Evolutionary conservation across 2,888 invertebrate genomes (phyloP), one percentile per base, ranked within the genome.

Genomic region (Pterobdella sp.): DNA sequence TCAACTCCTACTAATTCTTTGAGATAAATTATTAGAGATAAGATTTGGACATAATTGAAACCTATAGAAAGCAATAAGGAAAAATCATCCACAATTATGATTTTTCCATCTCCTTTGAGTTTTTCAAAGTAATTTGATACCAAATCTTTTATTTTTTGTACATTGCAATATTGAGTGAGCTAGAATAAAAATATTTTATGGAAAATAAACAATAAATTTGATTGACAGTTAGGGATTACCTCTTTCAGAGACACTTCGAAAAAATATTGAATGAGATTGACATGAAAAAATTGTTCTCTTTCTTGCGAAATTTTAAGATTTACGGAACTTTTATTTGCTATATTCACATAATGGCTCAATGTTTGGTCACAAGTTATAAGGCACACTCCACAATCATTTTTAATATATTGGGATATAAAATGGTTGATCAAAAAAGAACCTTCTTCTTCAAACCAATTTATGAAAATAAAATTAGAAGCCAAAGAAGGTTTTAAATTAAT

Each of bases 61-160:
- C 81, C 81, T 64, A 80, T 70, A 72, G 76, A 76, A 7, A 78
- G 34, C 10, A 80, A 72, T 10, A 79, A 35, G 32, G 78, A 77
- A n/a, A 80, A 29, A 75, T 79, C 78, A 71, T 81, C 81, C 32
- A 81, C 75, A 1, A 81, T 76, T 0, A 81, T 68, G n/a, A 52
- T 69, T 22, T 52, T 42, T 69, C 26, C 34, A 14, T 42, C 34
- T 29, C 31, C 37, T 26, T 52, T n/a, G 7, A 69, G 69, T 31
- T 69, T 26, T 2, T 1, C 1, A 3, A 42, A 32, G 3, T 26
- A 7, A 22, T 69, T n/a, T n/a, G 42, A 31, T 29, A 69, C 52
- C 0, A 56, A 26, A 4, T n/a, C n/a, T 4, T 3, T 56, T 3
- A 56, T n/a, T 56, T 56, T 26, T n/a, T 56, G 60, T 26, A 56